Evolutionary conservation across 53 echinoderm and acorn worm species (phyloP), one percentile per base, ranked within the genome.

Genomic region (Actinopyga echinites): DNA sequence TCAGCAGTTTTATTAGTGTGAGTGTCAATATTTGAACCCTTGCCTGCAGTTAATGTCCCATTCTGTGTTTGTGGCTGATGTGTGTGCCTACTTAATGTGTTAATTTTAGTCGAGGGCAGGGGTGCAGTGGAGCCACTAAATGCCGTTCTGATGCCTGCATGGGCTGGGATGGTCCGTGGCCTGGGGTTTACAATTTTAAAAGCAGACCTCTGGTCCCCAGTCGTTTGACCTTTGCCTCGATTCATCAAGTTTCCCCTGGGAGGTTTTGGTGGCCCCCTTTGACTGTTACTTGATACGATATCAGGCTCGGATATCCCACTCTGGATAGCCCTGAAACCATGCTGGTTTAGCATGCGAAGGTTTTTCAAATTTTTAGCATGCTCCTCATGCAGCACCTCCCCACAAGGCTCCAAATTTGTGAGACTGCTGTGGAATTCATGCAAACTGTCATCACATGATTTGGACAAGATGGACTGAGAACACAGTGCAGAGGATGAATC

Each of bases 311-410:
- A 80, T 19, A 62, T 36, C 17, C 79, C 85, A 84, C 82, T 80
- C 64, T 88, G 43, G 19, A 80, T 30, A 88, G 88, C 24, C 87
- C 58, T 24, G 81, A 75, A 82, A 79, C 91, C 53, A 88, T 49
- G 58, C 88, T 88, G 53, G 88, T 91, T 30, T 1, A 49, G 17
- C 80, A 87, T 35, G 37, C 65, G 84, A 68, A 88, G 43, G 62
- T 80, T 62, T 62, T 61, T 80, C 81, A 80, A 22, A 45, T 80
- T 80, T 80, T 80, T 59, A 25, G 63, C 60, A 62, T 80, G 43
- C 81, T 38, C 60, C 5, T 57, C 59, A 61, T 88, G 54, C 43
- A 3, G 25, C 49, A 13, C 49, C 7, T 49, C 15, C 49, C 49
- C 49, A 49, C 17, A 17, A 0, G 15, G 17, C 13, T 49, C 49